phyloP scores from a whole-genome alignment of 1,140 invertebrate genomes.

The Luehdorfia chinensis region DNA sequence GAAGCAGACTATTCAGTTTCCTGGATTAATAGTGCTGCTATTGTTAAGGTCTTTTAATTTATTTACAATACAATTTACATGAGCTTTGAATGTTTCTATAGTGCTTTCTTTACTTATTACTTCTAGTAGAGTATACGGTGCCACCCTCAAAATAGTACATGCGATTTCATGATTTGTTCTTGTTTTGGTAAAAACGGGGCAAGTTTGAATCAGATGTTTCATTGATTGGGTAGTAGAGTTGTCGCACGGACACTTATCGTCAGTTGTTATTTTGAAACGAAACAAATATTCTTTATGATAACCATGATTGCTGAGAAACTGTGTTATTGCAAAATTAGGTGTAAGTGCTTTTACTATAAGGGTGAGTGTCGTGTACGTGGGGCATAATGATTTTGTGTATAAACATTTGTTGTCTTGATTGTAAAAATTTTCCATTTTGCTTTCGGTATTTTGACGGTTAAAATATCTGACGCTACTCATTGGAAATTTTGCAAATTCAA shows the following conservation, averaged over 20 bases:
- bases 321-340: slow-evolving; percentile 11
- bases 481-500: not conserved
- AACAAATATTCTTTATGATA: slow-evolving; percentile 19
- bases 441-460: not conserved
- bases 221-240: slow-evolving; percentile 1
- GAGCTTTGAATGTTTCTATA: not conserved
- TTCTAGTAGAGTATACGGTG: not conserved
- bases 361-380: not conserved
- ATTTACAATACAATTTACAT: too few species aligned
- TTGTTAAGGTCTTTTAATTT: too few species aligned
- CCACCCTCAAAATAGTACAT: not conserved
- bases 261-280: slow-evolving; percentile 16
- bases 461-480: not conserved
- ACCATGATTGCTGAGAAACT: slow-evolving; percentile 20
- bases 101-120: not conserved
- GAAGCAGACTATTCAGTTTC: too few species aligned
- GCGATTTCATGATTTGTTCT: not conserved
- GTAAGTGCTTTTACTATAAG: not conserved
- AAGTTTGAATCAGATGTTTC: slow-evolving; percentile 11
- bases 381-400: too few species aligned
- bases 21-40: too few species aligned
- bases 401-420: too few species aligned
- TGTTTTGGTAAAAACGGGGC: slow-evolving; percentile 2
- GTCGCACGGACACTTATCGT: slow-evolving; percentile 20
- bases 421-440: not conserved